A percentile compares a stretch with the other conserved stretches of the same genome.
Conservation (phyloP, 2,888 invertebrate species). For the Athalia circularis region DNA sequence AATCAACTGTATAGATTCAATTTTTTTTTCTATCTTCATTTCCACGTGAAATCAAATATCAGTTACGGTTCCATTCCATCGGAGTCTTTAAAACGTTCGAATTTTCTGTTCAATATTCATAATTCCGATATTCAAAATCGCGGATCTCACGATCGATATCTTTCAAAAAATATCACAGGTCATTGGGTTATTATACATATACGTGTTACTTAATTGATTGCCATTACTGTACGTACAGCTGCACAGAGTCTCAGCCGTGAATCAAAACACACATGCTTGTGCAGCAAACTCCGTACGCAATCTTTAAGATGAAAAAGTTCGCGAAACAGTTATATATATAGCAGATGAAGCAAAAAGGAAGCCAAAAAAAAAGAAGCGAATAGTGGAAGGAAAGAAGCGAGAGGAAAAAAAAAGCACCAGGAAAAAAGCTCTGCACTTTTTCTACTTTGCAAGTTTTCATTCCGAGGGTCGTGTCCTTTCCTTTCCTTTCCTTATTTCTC, state of each 20-base stretch:
- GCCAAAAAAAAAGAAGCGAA: slow-evolving; percentile 34
- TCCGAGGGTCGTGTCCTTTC: slow-evolving; percentile 28
- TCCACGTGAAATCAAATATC: background rate
- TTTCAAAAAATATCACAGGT: no score
- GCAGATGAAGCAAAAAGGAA: slow-evolving; percentile 31
- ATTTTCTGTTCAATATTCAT: background rate
- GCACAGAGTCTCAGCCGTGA: slow-evolving; percentile 13
- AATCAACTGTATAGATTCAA: background rate
- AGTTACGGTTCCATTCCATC: background rate
- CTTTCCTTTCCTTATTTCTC: no score
- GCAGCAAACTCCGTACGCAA: slow-evolving; percentile 52
- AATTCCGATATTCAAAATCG: background rate
- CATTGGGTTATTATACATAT: slow-evolving; percentile 5
- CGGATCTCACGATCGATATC: background rate
- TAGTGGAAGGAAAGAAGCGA: slow-evolving; percentile 49
- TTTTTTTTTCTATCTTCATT: background rate
- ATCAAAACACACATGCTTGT: slow-evolving; percentile 50
- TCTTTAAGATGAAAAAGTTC: slow-evolving; percentile 62
- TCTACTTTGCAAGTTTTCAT: slow-evolving; percentile 40
- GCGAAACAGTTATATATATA: slow-evolving; percentile 4
- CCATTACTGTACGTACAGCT: background rate
- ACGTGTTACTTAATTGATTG: slow-evolving; percentile 29
- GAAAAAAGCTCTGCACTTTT: slow-evolving; percentile 37
- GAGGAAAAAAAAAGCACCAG: slow-evolving; percentile 25
- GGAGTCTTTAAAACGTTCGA: background rate